Percentiles rank a stretch among this genome's conserved stretches.
These are phyloP conservation scores for Aleiodes leptofemur DNA, from an alignment of 2,888 invertebrate genomes.

Conservation along the genomic window DNA sequence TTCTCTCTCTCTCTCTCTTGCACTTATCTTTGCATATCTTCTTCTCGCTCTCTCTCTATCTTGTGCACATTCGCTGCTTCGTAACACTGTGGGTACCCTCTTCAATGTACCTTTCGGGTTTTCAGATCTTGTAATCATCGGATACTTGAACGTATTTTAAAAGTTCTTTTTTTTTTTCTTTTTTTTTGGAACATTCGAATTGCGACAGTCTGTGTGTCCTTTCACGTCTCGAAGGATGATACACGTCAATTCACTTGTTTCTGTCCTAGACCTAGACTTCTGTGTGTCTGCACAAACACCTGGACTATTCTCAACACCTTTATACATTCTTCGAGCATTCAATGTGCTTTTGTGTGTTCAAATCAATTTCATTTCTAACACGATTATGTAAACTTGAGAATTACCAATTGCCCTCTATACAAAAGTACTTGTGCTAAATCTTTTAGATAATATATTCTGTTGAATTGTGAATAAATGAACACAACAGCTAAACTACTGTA, in stretches of 20 bases:
- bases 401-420: slow-evolving; percentile 31
- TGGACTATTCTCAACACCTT: neutral
- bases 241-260: slow-evolving; percentile 15
- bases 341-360: neutral
- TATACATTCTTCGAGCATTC: neutral
- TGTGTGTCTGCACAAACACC: neutral
- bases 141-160: neutral
- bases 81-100: slow-evolving; percentile 12
- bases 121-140: slow-evolving; percentile 28
- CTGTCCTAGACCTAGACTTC: slow-evolving; percentile 66
- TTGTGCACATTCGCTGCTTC: slow-evolving; percentile 14
- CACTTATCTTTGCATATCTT: slow-evolving; percentile 21
- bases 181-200: slow-evolving; percentile 46
- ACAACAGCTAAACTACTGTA: neutral
- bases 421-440: neutral
- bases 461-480: neutral
- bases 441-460: neutral
- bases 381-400: slow-evolving; percentile 43
- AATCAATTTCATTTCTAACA: slow-evolving; percentile 17
- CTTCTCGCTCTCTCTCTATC: slow-evolving; percentile 27
- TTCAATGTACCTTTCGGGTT: slow-evolving; percentile 25
- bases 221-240: slow-evolving; percentile 50
- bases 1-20: slow-evolving; percentile 38
- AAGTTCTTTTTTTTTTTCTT: neutral
- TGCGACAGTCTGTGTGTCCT: slow-evolving; percentile 47